phyloP scores from a whole-genome alignment of 2,797 vertebrate genomes.

The Argentina silus region DNA sequence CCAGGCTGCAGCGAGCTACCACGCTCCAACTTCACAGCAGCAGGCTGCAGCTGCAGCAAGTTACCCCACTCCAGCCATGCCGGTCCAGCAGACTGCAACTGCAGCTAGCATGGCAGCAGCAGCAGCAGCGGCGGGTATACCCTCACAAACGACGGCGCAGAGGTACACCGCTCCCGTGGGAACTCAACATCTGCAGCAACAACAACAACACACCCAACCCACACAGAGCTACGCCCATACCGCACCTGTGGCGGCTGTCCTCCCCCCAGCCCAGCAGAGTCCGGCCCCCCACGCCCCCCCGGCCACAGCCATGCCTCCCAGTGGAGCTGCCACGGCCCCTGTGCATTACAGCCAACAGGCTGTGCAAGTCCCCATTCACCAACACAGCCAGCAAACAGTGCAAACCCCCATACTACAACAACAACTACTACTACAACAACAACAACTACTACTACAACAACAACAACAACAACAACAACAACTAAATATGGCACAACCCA shows the following conservation, averaged over 20 bases:
- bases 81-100: slow-evolving; percentile 10
- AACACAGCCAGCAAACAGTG: slow-evolving; percentile 44
- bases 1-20: slow-evolving; percentile 49
- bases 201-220: slow-evolving; percentile 1
- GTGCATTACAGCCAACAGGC: slow-evolving; percentile 65
- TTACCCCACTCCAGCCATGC: background rate
- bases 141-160: slow-evolving; percentile 58
- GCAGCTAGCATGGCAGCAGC: slow-evolving; percentile 3
- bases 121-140: slow-evolving; percentile 39
- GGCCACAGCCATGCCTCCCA: slow-evolving; percentile 35
- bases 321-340: slow-evolving; percentile 59
- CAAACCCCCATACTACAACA: slow-evolving; percentile 43
- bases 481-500: slow-evolving; percentile 38
- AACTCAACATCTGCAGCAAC: too few relatives aligned
- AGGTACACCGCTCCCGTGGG: slow-evolving; percentile 36
- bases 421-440: slow-evolving; percentile 38
- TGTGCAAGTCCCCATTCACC: slow-evolving; percentile 44
- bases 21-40: slow-evolving; percentile 50
- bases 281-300: slow-evolving; percentile 23
- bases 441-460: too few relatives aligned
- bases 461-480: slow-evolving; percentile 43
- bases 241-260: slow-evolving; percentile 30
- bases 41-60: slow-evolving; percentile 33
- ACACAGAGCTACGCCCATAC: slow-evolving; percentile 56
- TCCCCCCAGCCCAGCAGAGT: slow-evolving; percentile 8